phyloP scores from a whole-genome alignment of 1,140 invertebrate species.

The Glomeris maerens region DNA sequence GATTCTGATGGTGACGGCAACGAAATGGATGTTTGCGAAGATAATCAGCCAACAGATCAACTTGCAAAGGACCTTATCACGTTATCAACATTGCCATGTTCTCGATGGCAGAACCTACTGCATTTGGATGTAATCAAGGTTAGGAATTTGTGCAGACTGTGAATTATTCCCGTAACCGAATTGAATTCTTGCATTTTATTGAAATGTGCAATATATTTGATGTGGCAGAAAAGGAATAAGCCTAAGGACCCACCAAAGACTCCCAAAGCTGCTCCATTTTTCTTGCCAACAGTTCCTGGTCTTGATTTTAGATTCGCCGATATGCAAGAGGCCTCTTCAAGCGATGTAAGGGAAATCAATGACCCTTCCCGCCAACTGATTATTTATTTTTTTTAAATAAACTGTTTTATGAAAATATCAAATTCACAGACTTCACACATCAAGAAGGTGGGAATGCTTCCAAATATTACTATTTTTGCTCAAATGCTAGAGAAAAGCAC shows the following conservation, averaged over 20 bases:
- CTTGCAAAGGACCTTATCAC: conserved; percentile 68
- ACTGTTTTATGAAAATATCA: too few species aligned
- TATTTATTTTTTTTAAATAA: too few species aligned
- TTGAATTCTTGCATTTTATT: neutral
- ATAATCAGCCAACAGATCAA: conserved; percentile 65
- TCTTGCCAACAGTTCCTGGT: conserved; percentile 76
- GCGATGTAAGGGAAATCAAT: too few species aligned
- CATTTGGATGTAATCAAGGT: conserved; percentile 78
- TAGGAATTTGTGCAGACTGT: neutral
- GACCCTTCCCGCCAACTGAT: too few species aligned
- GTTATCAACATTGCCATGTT: conserved; percentile 65
- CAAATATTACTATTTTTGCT: conserved; percentile 17
- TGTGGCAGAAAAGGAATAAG: conserved; percentile 59
- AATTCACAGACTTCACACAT: too few species aligned
- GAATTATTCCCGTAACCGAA: neutral
- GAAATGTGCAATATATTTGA: conserved; percentile 1
- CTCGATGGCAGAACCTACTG: conserved; percentile 84
- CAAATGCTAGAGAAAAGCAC: conserved; percentile 18
- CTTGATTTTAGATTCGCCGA: conserved; percentile 68
- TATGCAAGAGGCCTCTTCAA: conserved; percentile 24
- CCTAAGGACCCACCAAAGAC: conserved; percentile 66
- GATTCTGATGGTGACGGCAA: conserved; percentile 29
- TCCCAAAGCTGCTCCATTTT: conserved; percentile 82
- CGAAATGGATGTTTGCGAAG: conserved; percentile 32
- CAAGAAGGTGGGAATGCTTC: too few species aligned